These are phyloP conservation scores for Argentina silus DNA, from an alignment of 2,797 vertebrate species.

Conservation along the genomic window DNA sequence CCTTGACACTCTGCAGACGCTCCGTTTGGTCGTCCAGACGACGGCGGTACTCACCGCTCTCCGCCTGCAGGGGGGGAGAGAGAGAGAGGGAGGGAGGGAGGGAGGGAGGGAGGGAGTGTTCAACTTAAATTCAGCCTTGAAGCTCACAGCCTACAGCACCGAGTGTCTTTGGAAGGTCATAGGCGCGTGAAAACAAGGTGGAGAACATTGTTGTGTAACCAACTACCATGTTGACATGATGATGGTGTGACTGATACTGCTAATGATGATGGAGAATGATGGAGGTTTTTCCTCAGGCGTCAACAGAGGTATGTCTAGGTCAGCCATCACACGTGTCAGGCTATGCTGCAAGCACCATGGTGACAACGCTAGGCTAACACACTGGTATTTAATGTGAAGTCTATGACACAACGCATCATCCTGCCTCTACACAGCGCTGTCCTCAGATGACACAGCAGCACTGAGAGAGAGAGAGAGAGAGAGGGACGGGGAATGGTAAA, in stretches of 20 bases:
- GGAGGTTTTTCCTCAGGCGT: neutral
- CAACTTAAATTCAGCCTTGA: too few species aligned
- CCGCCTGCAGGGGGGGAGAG: slow-evolving; percentile 53
- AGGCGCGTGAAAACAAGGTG: too few species aligned
- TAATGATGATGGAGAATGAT: neutral
- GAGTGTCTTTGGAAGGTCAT: too few species aligned
- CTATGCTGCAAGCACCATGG: neutral
- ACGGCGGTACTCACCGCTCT: slow-evolving; percentile 62
- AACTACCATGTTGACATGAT: too few species aligned
- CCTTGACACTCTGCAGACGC: slow-evolving; percentile 71
- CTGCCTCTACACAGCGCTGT: neutral
- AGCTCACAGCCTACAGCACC: too few species aligned
- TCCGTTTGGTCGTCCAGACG: slow-evolving; percentile 70
- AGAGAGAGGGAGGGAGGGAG: neutral
- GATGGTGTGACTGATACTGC: too few species aligned
- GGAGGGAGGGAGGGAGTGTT: too few species aligned
- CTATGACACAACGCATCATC: slow-evolving; percentile 9
- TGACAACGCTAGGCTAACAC: neutral
- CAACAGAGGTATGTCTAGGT: neutral
- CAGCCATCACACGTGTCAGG: neutral
- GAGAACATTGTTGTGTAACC: too few species aligned
- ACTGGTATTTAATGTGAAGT: neutral
- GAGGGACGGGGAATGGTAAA: too few species aligned
- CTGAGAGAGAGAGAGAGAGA: slow-evolving; percentile 23
- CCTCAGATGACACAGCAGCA: slow-evolving; percentile 30